A percentile compares a stretch with the other conserved stretches of the same genome.
Evolutionary conservation across 2,888 invertebrate species (phyloP).

Genomic region (Zaprionus lineosus): DNA sequence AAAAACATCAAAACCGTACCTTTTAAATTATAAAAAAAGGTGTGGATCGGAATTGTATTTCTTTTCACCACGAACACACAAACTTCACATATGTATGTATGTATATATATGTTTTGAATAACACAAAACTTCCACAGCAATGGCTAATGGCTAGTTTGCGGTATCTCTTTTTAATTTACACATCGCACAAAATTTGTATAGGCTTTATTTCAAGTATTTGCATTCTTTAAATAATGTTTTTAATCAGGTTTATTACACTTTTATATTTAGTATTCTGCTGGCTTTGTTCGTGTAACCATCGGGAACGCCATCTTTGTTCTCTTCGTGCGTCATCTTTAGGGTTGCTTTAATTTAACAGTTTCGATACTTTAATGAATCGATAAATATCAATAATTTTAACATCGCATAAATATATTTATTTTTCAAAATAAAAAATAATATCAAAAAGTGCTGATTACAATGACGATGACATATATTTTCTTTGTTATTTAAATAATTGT

Average conservation of each 20-base stretch:
- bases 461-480: too few species aligned
- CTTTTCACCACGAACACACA: conserved; percentile 56
- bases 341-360: conserved; percentile 26
- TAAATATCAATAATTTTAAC: neutral
- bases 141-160: conserved; percentile 37
- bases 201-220: conserved; percentile 23
- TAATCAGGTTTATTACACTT: conserved; percentile 40
- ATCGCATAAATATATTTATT: too few species aligned
- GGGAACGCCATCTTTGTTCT: conserved; percentile 64
- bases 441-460: too few species aligned
- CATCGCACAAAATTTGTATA: conserved; percentile 34
- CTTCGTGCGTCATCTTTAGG: conserved; percentile 59
- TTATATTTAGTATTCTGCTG: conserved; percentile 50
- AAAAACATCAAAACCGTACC: conserved; percentile 15
- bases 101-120: conserved; percentile 41
- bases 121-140: conserved; percentile 41
- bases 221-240: conserved; percentile 31
- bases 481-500: too few species aligned
- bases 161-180: conserved; percentile 44
- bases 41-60: conserved; percentile 50
- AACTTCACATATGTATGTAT: conserved; percentile 39
- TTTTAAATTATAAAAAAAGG: conserved; percentile 34
- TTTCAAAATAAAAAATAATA: too few species aligned
- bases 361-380: conserved; percentile 42
- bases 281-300: conserved; percentile 61